Evolutionary conservation across 2,113 vertebrate genomes (phyloP).

Genomic region (Cyprinus carpio): DNA sequence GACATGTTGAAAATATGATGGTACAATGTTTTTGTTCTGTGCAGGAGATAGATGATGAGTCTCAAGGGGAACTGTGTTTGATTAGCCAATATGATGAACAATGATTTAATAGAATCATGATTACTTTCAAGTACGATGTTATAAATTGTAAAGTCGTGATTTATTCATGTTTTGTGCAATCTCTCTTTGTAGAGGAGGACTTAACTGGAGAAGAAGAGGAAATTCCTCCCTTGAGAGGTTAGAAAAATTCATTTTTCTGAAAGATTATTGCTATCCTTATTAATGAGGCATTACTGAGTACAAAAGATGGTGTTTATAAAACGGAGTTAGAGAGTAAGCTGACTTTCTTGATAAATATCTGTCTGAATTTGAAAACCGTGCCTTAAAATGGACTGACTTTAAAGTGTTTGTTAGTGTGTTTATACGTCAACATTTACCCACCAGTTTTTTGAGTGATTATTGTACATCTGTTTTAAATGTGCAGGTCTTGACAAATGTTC

Average conservation of each 20-base stretch:
- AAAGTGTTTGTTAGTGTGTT: conserved; percentile 4
- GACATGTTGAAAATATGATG: neutral
- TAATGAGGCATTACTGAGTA: neutral
- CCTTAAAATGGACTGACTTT: neutral
- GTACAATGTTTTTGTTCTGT: neutral
- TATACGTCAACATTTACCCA: neutral
- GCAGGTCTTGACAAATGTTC: neutral
- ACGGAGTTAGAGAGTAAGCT: neutral
- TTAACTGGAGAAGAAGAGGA: conserved; percentile 85
- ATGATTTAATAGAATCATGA: neutral
- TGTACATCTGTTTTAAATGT: conserved; percentile 47
- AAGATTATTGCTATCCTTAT: conserved; percentile 33
- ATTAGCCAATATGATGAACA: neutral
- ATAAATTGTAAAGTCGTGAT: conserved; percentile 1
- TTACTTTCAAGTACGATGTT: conserved; percentile 11
- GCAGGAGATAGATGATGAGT: neutral
- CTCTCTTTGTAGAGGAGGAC: conserved; percentile 80
- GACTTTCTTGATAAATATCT: no score
- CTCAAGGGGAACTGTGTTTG: conserved; percentile 25
- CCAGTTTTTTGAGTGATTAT: neutral
- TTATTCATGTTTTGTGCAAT: conserved; percentile 58
- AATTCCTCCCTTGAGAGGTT: conserved; percentile 82
- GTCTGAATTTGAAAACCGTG: neutral
- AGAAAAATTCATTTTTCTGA: conserved; percentile 29
- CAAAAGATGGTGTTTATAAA: neutral